Base-by-base conservation (phyloP, 2,888 invertebrate genomes). In the Dyspetes luteomarginatus region DNA sequence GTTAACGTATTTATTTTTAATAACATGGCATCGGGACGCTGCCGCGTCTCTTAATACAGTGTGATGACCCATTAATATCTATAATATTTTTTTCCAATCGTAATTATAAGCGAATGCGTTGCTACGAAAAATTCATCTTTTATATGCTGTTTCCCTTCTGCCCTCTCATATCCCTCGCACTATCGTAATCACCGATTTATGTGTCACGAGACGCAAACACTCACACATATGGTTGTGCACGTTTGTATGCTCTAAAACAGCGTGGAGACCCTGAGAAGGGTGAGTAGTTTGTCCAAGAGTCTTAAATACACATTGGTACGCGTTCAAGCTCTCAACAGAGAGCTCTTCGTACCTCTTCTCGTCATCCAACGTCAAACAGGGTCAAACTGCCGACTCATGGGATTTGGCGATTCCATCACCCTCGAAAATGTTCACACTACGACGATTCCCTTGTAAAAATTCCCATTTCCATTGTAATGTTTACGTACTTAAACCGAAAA, bases 221-320 rank as follows among this genome's bases (percentile, higher is more conserved):
- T 12, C 45, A 19, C 12, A 36, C 28, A 19, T 45, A 48, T 24
- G n/a, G 24, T 22, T n/a, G 12, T 4, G 5, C 4, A 22, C 55
- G 22, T 60, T 71, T 58, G 48, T 19, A 48, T 36, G 71, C 5
- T n/a, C n/a, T 30, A 48, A 71, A 71, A 22, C 17, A 0, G 58
- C 0, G 15, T 17, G 36, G 15, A 26, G 30, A 48, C 24, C 58
- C 48, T 7, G 71, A 67, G 43, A 28, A 50, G n/a, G 64, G 24
- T 30, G 56, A 43, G 58, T 15, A 52, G 73, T 68, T 73, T 68
- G 67, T 48, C 67, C 45, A 52, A 73, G 73, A 68, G 78, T 73
- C 78, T 72, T 65, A 50, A 62, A 55, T 48, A 68, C 60, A 68
- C 52, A 75, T 58, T 43, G 45, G 60, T 55, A 26, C 24, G 50